Evolutionary conservation across 64 coral and sea anemone species (phyloP).

Genomic region (Pocillopora verrucosa): DNA sequence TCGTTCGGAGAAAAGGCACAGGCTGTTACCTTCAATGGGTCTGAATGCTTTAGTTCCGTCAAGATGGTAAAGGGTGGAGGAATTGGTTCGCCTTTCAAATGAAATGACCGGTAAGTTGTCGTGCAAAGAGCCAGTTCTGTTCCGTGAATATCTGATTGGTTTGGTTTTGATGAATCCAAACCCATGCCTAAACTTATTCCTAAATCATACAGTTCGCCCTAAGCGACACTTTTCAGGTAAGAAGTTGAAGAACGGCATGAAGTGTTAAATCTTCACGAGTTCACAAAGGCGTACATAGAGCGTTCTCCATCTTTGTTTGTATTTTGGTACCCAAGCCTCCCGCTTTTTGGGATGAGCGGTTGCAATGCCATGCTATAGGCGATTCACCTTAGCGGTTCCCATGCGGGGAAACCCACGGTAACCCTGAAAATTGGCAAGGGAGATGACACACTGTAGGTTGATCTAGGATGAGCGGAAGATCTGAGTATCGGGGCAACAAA

Average conservation of each 20-base stretch:
- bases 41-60: slow-evolving; percentile 65
- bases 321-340: background rate
- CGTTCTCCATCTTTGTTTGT: too few relatives aligned
- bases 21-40: slow-evolving; percentile 54
- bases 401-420: too few relatives aligned
- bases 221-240: background rate
- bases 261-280: too few relatives aligned
- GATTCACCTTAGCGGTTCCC: too few relatives aligned
- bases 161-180: slow-evolving; percentile 7
- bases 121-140: background rate
- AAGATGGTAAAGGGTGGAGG: slow-evolving; percentile 65
- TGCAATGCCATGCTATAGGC: too few relatives aligned
- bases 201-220: background rate
- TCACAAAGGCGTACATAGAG: too few relatives aligned
- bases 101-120: slow-evolving; percentile 26
- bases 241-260: background rate
- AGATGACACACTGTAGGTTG: too few relatives aligned
- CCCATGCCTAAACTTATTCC: background rate
- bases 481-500: too few relatives aligned
- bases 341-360: background rate
- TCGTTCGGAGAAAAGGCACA: slow-evolving; percentile 77
- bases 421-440: too few relatives aligned
- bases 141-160: background rate
- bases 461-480: too few relatives aligned
- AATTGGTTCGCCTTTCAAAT: slow-evolving; percentile 7